Conservation (phyloP, 2,113 vertebrate genomes). For the Chauna torquata region DNA sequence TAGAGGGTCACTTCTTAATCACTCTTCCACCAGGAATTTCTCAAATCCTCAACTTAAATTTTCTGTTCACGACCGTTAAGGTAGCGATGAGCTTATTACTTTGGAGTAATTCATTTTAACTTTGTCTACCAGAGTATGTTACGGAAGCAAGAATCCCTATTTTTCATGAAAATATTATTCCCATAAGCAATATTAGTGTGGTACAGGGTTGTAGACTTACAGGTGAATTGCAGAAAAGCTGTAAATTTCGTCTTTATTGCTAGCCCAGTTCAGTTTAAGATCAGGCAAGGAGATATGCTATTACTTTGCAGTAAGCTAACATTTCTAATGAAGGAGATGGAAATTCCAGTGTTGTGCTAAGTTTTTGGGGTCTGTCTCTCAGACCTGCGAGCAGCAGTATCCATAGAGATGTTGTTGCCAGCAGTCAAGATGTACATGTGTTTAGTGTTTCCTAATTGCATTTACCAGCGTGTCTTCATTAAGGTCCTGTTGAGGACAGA, state of each 20-base stretch:
- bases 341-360: not conserved
- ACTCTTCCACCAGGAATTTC: not conserved
- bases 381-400: constrained; percentile 33
- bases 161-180: not conserved
- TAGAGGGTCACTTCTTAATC: not conserved
- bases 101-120: not conserved
- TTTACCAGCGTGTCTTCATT: constrained; percentile 29
- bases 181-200: not conserved
- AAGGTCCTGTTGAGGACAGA: constrained; percentile 21
- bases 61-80: not conserved
- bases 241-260: not conserved
- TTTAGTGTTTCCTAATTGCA: constrained; percentile 46
- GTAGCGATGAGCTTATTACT: not conserved
- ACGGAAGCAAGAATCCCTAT: not conserved
- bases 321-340: not conserved
- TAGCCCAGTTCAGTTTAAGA: not conserved
- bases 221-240: not conserved
- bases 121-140: not conserved
- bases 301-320: not conserved
- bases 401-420: constrained; percentile 30
- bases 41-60: not conserved
- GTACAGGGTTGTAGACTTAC: not conserved
- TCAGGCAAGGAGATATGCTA: not conserved
- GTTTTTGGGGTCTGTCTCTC: not conserved
- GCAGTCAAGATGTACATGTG: constrained; percentile 9